Conservation (phyloP, 2,888 invertebrate species). For the Eilema sororculum region DNA sequence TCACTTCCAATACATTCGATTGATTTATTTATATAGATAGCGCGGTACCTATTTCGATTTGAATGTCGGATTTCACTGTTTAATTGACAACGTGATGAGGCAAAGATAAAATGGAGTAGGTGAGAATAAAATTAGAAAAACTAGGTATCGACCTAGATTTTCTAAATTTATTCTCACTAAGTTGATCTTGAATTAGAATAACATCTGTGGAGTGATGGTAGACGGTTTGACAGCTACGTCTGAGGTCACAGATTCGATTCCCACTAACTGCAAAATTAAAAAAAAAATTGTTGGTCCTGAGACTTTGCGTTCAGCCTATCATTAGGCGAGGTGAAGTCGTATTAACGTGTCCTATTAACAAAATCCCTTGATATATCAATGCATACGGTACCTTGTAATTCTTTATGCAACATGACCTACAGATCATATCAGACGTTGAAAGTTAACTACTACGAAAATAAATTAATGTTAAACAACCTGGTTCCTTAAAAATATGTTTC, state of each 20-base stretch:
- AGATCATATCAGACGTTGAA: conserved; percentile 4
- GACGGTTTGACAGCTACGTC: too few relatives aligned
- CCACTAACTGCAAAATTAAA: too few relatives aligned
- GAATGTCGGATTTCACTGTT: neutral
- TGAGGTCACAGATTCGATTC: neutral
- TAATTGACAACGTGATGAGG: neutral
- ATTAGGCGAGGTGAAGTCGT: neutral
- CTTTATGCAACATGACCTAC: conserved; percentile 6
- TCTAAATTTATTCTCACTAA: too few relatives aligned
- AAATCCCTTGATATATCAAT: neutral
- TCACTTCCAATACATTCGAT: neutral
- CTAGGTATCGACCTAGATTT: neutral
- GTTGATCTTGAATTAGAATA: neutral
- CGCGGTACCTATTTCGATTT: neutral
- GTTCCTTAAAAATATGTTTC: neutral
- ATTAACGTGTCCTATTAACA: neutral
- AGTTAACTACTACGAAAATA: neutral
- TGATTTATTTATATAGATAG: neutral
- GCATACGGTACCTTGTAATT: neutral
- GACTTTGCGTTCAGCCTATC: too few relatives aligned
- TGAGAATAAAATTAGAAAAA: neutral
- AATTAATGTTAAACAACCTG: neutral
- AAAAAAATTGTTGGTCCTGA: too few relatives aligned
- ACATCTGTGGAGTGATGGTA: neutral
- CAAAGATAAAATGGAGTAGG: neutral